Base-by-base conservation (phyloP, 1,140 invertebrate species). In the Mactra quadrangularis region DNA sequence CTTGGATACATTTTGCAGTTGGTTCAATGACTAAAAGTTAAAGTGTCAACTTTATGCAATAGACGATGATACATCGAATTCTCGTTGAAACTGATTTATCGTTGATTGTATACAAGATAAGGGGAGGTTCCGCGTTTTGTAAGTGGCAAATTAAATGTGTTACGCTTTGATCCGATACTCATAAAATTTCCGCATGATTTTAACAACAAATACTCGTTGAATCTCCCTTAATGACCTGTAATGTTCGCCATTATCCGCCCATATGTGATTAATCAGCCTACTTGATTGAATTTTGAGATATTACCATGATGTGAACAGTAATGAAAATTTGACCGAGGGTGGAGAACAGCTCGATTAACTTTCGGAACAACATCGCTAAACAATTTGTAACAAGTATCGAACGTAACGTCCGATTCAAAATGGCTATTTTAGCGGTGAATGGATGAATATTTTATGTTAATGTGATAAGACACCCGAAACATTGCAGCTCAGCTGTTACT, bases 111-210 rank as follows among this genome's bases (percentile, higher is more conserved):
- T 27, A 50, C 27, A 41, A 68, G 64, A 68, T 68, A 68, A 50
- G 64, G 64, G 64, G 64, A 27, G 64, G 64, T 68, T 68, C 64
- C 25, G 38, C 29, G 29, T 68, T 50, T 68, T 68, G 47, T 50
- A 38, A 38, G 22, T 27, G 38, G 29, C 64, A 68, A 68, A 68
- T 68, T 68, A 68, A 68, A 68, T 31, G 45, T 68, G 64, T 41
- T 68, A 50, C 29, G 45, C 64, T 68, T 68, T 68, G 64, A 68
- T 68, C 64, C 64, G n/a, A 50, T 19, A 15, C 45, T 68, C 64
- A 68, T 68, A 68, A 68, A 68, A 68, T 68, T 68, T 68, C 45
- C 64, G 64, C 64, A 68, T 68, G 64, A 50, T 68, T 68, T 68
- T 68, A 68, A 41, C 47, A 68, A 68, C 64, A 68, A 68, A 68